phyloP scores from a whole-genome alignment of 2,797 vertebrate species.

The Chloroceryle inda region DNA sequence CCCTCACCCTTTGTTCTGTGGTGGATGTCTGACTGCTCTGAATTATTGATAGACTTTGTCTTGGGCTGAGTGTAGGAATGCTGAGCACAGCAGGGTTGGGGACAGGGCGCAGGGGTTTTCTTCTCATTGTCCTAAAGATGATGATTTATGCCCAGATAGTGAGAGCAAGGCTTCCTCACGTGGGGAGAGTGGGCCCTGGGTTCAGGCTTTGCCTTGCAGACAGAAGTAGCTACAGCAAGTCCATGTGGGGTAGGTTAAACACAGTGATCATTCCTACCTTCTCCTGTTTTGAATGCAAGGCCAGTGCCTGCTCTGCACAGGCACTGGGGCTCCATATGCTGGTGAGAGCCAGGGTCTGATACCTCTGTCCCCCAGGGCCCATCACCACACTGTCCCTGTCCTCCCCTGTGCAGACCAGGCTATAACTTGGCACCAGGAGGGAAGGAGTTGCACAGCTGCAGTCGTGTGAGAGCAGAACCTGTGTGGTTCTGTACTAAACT shows the following conservation, averaged over 20 bases:
- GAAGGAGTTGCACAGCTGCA: neutral
- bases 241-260: rapidly evolving
- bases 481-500: neutral
- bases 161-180: neutral
- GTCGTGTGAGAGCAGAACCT: neutral
- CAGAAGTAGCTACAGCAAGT: neutral
- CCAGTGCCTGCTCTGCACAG: rapidly evolving
- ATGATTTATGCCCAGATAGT: neutral
- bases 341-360: neutral
- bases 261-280: neutral
- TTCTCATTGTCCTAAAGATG: neutral
- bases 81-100: neutral
- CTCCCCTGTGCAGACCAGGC: neutral
- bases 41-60: conserved; percentile 39
- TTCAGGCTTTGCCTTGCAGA: neutral
- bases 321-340: rapidly evolving
- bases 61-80: neutral
- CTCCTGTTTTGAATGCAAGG: rapidly evolving
- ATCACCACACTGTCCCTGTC: neutral
- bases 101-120: neutral
- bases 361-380: neutral
- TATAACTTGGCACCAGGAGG: neutral
- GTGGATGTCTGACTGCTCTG: conserved; percentile 19
- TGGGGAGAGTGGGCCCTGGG: neutral
- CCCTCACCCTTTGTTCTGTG: neutral